These are phyloP conservation scores for Phortica variegata DNA, from an alignment of 1,140 invertebrate species.

Conservation along the genomic window DNA sequence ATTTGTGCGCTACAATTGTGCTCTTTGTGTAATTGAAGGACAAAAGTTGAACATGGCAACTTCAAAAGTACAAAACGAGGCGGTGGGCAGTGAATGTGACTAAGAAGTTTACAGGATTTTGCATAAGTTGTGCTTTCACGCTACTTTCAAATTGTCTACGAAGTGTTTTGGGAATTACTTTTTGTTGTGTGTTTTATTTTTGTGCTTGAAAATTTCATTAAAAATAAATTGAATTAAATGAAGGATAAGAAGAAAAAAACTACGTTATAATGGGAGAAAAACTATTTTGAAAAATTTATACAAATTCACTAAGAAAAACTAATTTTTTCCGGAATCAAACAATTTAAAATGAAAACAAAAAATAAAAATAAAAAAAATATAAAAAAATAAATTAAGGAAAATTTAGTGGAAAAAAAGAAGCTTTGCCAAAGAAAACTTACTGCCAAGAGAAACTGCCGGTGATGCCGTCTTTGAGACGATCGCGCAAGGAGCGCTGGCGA, in stretches of 20 bases:
- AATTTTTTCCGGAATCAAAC: neutral
- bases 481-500: constrained; percentile 67
- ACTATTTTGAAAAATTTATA: neutral
- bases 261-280: neutral
- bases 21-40: too few relatives aligned
- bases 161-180: too few relatives aligned
- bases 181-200: constrained; percentile 1
- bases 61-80: too few relatives aligned
- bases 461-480: constrained; percentile 72
- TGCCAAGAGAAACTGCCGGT: constrained; percentile 74
- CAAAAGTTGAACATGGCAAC: too few relatives aligned
- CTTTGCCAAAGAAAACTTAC: constrained; percentile 61
- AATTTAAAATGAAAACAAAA: constrained; percentile 7
- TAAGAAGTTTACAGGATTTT: too few relatives aligned
- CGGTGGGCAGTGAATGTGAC: too few relatives aligned
- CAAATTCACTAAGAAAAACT: neutral
- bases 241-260: neutral
- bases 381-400: constrained; percentile 27
- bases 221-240: neutral
- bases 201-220: neutral
- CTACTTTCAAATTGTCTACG: too few relatives aligned
- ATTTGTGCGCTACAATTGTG: too few relatives aligned
- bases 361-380: constrained; percentile 15
- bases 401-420: constrained; percentile 10
- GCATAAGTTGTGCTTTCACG: too few relatives aligned